Evolutionary conservation across 2,888 invertebrate species (phyloP).

Genomic region (Lithodes maja): DNA sequence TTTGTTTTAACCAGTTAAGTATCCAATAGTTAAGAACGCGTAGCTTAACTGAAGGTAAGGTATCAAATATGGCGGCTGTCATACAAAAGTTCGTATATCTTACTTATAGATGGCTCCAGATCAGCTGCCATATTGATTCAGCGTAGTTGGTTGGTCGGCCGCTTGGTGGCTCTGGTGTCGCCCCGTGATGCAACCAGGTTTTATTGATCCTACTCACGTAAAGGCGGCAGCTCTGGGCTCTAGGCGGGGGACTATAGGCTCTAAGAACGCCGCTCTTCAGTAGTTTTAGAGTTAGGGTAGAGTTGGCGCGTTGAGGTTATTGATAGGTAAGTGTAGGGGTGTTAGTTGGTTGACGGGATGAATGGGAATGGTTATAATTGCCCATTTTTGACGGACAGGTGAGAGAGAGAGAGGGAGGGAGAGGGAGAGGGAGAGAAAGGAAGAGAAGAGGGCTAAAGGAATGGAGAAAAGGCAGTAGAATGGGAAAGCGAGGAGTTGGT

Average conservation of each 20-base stretch:
- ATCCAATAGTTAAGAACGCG: too few relatives aligned
- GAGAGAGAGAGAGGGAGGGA: not conserved
- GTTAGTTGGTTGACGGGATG: not conserved
- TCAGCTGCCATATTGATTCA: conserved; percentile 35
- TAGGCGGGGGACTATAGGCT: not conserved
- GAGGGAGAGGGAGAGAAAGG: not conserved
- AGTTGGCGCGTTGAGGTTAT: not conserved
- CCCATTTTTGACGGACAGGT: not conserved
- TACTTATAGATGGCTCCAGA: not conserved
- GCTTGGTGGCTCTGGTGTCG: not conserved
- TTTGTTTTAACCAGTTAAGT: too few relatives aligned
- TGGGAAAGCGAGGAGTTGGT: not conserved
- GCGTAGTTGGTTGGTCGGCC: conserved; percentile 1
- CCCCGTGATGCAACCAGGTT: conserved; percentile 27
- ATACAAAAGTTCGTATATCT: too few relatives aligned
- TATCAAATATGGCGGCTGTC: too few relatives aligned
- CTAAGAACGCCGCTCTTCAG: not conserved
- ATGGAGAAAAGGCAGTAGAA: not conserved
- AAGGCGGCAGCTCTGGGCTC: not conserved
- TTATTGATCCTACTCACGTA: conserved; percentile 20
- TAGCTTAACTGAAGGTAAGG: too few relatives aligned
- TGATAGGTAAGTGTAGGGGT: not conserved
- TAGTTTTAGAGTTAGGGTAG: not conserved
- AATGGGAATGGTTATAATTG: not conserved
- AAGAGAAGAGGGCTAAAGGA: not conserved